phyloP scores from a whole-genome alignment of 1,140 invertebrate species.

The Cherax quadricarinatus region DNA sequence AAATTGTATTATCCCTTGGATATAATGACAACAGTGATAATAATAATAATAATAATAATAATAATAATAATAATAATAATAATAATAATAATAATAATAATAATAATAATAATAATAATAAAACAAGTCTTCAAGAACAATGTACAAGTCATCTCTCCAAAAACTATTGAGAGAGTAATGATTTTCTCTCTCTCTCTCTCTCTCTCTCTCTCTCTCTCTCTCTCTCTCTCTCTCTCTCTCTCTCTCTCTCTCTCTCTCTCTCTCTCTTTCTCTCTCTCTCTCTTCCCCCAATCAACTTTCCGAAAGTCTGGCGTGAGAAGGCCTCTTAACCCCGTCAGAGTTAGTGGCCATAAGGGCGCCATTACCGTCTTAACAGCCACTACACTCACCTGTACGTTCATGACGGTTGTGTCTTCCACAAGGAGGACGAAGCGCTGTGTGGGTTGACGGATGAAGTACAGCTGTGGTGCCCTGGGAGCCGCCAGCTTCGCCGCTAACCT shows the following conservation, averaged over 20 bases:
- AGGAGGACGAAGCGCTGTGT: conserved; percentile 55
- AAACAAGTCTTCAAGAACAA: too few relatives aligned
- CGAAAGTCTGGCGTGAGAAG: neutral
- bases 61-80: too few relatives aligned
- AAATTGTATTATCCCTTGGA: too few relatives aligned
- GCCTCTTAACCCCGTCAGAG: conserved; percentile 13
- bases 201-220: conserved; percentile 12
- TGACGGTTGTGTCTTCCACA: conserved; percentile 53
- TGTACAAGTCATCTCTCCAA: too few relatives aligned
- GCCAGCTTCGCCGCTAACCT: neutral
- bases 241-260: conserved; percentile 12
- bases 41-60: too few relatives aligned
- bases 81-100: too few relatives aligned
- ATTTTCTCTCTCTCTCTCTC: neutral
- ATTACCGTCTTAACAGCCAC: conserved; percentile 39
- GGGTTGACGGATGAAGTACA: conserved; percentile 45
- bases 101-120: too few relatives aligned
- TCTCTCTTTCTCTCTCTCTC: conserved; percentile 34
- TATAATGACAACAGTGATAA: too few relatives aligned
- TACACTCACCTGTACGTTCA: conserved; percentile 56
- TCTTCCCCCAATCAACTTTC: neutral
- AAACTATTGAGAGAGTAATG: too few relatives aligned
- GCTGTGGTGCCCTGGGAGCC: conserved; percentile 6
- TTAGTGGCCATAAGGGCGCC: conserved; percentile 32
- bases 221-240: neutral